Base-by-base conservation (phyloP, 2,797 vertebrate genomes). In the Leptodactylus fallax region DNA sequence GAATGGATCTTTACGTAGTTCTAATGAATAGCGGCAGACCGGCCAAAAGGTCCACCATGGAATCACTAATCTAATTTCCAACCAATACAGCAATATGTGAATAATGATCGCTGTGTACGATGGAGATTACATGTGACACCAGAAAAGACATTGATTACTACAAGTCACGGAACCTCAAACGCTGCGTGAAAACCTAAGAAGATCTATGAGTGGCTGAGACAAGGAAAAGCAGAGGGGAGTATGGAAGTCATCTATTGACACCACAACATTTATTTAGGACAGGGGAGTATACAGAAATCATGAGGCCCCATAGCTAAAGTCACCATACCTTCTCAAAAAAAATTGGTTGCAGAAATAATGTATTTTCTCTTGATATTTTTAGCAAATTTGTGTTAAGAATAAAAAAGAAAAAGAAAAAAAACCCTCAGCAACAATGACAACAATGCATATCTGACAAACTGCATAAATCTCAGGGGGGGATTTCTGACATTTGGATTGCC, bases 51-150 rank as follows among this genome's bases (percentile, higher is more conserved):
- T 74, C 51, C 61, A 78, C 85, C 36, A 51, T 81, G 45, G 76
- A 87, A 82, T 74, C 79, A 82, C 67, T 87, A 82, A 87, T 87
- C 86, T 77, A 81, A 81, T 87, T 72, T 81, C 71, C 12, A 47
- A 63, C 78, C 56, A 87, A 86, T 47, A 49, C 77, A 69, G 51
- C 79, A 81, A 81, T 74, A 74, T 81, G 79, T 72, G 85, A 87
- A 87, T 79, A 79, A 86, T 79, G 77, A 67, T 86, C 63, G 36
- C 51, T 60, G 51, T 63, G 71, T 85, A 51, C 47, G 71, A 51
- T 25, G 72, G 56, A 85, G 76, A 85, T 85, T 49, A 77, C 69
- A 76, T 60, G 83, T 77, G 83, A 85, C 83, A 76, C 36, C 45
- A 85, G 83, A 27, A 56, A 17, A 69, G 27, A 21, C 51, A 76